Conservation (phyloP, 2,113 vertebrate genomes). For the Phaetusa simplex region DNA sequence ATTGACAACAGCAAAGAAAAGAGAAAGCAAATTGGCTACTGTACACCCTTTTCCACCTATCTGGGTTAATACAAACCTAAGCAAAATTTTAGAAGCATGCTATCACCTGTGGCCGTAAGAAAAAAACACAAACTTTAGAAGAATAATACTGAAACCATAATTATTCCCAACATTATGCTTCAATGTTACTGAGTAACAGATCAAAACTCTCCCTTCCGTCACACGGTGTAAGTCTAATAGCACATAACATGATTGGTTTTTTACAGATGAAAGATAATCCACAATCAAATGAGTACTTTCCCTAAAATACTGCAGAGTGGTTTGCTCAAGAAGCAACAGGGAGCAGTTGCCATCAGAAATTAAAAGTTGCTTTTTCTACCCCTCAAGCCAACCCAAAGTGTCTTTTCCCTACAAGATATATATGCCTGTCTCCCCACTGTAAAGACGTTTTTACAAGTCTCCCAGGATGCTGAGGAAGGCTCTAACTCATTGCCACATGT, state of each 20-base stretch:
- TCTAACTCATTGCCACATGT: not conserved
- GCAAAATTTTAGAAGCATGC: not conserved
- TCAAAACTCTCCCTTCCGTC: not conserved
- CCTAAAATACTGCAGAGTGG: not conserved
- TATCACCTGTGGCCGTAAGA: not conserved
- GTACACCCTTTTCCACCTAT: not conserved
- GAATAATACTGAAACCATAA: not conserved
- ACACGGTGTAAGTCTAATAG: not conserved
- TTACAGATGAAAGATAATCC: not conserved
- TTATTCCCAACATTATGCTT: not conserved
- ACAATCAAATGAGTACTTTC: not conserved
- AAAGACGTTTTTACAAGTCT: not conserved
- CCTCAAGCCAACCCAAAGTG: not conserved
- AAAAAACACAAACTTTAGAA: not conserved
- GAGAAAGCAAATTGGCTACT: not conserved
- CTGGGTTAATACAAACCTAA: not conserved
- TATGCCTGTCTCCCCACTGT: not conserved
- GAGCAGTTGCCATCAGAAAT: not conserved
- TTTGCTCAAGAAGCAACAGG: not conserved
- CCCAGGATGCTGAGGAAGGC: not conserved
- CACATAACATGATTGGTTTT: not conserved
- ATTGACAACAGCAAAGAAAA: not conserved
- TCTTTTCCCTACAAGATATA: not conserved
- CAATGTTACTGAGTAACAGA: not conserved
- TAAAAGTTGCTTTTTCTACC: not conserved